Evolutionary conservation across 2,797 vertebrate species (phyloP), one percentile per base, ranked within the genome.

Genomic region (Argyrosomus regius): DNA sequence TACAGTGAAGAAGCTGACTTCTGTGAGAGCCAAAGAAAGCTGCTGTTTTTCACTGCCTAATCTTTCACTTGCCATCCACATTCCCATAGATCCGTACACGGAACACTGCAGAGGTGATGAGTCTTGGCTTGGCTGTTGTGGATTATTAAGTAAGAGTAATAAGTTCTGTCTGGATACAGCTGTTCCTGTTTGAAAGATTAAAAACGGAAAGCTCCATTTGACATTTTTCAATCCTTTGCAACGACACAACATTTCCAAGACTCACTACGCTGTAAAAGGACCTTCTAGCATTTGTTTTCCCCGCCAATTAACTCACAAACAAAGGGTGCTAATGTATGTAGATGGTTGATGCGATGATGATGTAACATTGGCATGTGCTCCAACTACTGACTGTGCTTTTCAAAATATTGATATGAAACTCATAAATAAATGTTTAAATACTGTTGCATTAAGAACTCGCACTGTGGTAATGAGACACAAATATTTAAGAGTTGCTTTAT

Each of bases 351-450:
- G 43, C 31, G 16, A 52, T 49, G 1, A 45, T 57, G 28, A 58
- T 57, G 14, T 49, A 66, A 72, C 54, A 46, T 5, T 70, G 68
- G 60, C 77, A 81, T 75, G 73, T 89, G 64, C 67, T 82, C 46
- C n/a, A 60, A 60, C 73, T 75, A 56, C 77, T 86, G 73, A 67
- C 31, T 86, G 54, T 70, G 62, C 49, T 72, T 14, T 70, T 70
- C 20, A 50, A 57, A 78, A 66, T 59, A 62, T 58, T 18, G n/a
- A 43, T 54, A 24, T 64, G 22, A 67, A 61, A 9, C 22, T 4
- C 1, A 13, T 39, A 35, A 91, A 85, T 87, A 81, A 87, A 87
- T 39, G 39, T 77, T 68, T 8, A 57, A 41, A 70, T 75, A 26
- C 43, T 20, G 1, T 49, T 72, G 26, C 24, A 69, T 76, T 66